A percentile compares a stretch with the other conserved stretches of the same genome.
Evolutionary conservation across 2,888 invertebrate species (phyloP).

Genomic region (Cremastobaeus sp.): DNA sequence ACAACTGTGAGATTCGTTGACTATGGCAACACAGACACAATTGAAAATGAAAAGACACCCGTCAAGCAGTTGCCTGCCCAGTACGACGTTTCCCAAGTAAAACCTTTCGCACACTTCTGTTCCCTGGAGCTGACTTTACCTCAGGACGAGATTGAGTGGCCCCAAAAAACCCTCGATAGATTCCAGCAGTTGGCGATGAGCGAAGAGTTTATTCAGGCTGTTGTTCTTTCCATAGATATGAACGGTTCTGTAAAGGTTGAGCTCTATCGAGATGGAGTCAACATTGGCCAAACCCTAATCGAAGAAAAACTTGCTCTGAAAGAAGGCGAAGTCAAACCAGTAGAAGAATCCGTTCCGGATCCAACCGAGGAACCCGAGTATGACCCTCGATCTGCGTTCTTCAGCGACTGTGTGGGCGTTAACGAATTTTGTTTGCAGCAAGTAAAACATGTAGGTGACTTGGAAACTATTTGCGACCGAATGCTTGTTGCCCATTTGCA

Average conservation of each 20-base stretch:
- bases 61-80: conserved; percentile 83
- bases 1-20: conserved; percentile 88
- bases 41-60: conserved; percentile 82
- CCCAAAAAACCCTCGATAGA: conserved; percentile 81
- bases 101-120: background rate
- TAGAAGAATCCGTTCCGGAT: background rate
- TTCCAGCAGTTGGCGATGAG: conserved; percentile 77
- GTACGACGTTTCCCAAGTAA: conserved; percentile 66
- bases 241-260: background rate
- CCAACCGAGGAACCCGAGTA: background rate
- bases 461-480: conserved; percentile 82
- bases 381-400: conserved; percentile 81
- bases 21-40: conserved; percentile 88
- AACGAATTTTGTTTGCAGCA: conserved; percentile 87
- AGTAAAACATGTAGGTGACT: conserved; percentile 81
- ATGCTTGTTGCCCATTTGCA: conserved; percentile 80
- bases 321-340: background rate
- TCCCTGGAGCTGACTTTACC: conserved; percentile 65
- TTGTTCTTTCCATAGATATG: background rate
- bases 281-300: background rate
- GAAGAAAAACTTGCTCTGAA: background rate
- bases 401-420: conserved; percentile 84
- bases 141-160: conserved; percentile 80
- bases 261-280: background rate
- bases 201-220: background rate